These are phyloP conservation scores for Hydraecia micacea DNA, from an alignment of 2,888 invertebrate species.

Conservation along the genomic window DNA sequence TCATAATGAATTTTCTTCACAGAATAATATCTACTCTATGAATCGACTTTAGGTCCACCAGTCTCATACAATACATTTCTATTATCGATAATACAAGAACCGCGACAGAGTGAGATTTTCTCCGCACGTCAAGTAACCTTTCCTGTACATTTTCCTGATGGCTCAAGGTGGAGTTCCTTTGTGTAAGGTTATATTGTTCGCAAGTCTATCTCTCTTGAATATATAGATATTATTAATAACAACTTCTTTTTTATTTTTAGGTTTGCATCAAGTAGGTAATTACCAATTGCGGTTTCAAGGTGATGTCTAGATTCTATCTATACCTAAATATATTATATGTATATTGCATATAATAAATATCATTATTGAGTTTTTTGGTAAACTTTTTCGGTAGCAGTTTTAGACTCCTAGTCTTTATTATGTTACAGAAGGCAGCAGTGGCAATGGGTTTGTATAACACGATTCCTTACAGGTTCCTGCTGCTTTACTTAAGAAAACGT, in stretches of 20 bases:
- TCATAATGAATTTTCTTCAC: neutral
- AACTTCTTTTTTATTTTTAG: neutral
- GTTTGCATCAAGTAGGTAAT: neutral
- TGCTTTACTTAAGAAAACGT: neutral
- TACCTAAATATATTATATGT: neutral
- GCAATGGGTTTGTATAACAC: neutral
- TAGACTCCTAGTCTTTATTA: neutral
- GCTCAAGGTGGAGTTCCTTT: conserved; percentile 52
- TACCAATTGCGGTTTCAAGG: neutral
- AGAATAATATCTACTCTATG: neutral
- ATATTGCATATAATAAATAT: no score
- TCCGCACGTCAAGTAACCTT: conserved; percentile 32
- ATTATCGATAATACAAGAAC: neutral
- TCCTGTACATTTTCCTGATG: conserved; percentile 62
- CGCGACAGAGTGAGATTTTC: conserved; percentile 34
- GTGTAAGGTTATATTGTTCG: conserved; percentile 49
- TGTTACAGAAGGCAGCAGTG: neutral
- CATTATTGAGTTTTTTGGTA: neutral
- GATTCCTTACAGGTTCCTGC: neutral
- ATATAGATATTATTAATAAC: neutral
- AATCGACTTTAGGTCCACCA: neutral
- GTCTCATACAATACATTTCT: no score
- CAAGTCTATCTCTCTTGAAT: conserved; percentile 22
- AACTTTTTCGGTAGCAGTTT: neutral
- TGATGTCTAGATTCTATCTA: neutral